Evolutionary conservation across 2,888 invertebrate genomes (phyloP).

Genomic region (Vesta saturnalis): DNA sequence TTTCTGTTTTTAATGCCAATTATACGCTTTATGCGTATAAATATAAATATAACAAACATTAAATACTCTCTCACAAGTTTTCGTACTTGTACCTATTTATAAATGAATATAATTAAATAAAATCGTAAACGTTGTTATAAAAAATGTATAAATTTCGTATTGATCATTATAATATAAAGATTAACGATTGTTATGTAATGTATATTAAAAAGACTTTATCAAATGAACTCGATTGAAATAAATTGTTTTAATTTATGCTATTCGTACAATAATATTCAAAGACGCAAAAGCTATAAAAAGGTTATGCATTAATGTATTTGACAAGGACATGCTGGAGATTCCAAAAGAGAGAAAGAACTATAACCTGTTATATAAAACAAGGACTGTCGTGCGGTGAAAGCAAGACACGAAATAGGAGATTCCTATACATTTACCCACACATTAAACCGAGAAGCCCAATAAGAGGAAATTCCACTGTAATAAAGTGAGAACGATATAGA

Average conservation of each 20-base stretch:
- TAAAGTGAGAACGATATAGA: slow-evolving; percentile 46
- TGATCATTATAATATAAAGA: too few relatives aligned
- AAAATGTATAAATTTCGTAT: too few relatives aligned
- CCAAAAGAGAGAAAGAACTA: slow-evolving; percentile 54
- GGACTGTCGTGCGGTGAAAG: slow-evolving; percentile 48
- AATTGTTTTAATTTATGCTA: background rate
- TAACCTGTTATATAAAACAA: slow-evolving; percentile 60
- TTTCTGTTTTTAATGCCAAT: too few relatives aligned
- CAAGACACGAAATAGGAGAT: slow-evolving; percentile 37
- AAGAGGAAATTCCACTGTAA: slow-evolving; percentile 53
- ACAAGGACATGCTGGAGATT: slow-evolving; percentile 60
- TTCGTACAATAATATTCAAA: slow-evolving; percentile 5
- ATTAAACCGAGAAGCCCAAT: slow-evolving; percentile 44
- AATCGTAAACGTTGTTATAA: too few relatives aligned
- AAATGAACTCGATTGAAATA: background rate
- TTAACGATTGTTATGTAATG: too few relatives aligned
- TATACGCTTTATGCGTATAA: too few relatives aligned
- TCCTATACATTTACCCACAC: slow-evolving; percentile 37
- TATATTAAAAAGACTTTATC: too few relatives aligned
- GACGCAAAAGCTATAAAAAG: slow-evolving; percentile 15
- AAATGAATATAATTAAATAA: too few relatives aligned
- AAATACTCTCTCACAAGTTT: too few relatives aligned
- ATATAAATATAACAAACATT: too few relatives aligned
- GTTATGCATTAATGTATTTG: slow-evolving; percentile 17
- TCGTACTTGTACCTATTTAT: too few relatives aligned